Conservation (phyloP, 2,113 vertebrate genomes). For the Megaceryle torquata region DNA sequence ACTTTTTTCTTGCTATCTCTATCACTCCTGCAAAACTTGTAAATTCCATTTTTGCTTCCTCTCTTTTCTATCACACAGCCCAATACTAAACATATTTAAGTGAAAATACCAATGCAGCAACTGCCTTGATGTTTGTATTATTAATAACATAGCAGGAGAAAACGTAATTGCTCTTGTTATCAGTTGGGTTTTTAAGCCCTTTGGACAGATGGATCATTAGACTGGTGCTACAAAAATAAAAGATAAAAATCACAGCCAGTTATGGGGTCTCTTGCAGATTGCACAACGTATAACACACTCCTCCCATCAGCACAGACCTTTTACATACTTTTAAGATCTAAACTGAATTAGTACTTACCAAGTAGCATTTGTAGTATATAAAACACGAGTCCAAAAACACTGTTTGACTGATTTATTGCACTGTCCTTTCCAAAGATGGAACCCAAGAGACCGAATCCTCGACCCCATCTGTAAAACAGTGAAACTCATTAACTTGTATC, state of each 20-base stretch:
- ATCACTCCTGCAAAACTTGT: background rate
- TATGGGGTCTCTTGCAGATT: background rate
- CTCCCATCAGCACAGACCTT: background rate
- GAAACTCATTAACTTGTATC: conserved; percentile 58
- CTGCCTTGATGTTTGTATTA: background rate
- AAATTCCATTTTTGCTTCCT: background rate
- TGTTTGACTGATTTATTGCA: conserved; percentile 98
- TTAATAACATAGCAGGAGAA: background rate
- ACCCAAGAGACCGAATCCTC: conserved; percentile 96
- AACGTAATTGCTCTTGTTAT: background rate
- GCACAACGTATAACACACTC: background rate
- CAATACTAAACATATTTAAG: background rate
- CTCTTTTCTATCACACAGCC: background rate
- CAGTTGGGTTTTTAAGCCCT: background rate
- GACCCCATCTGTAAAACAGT: conserved; percentile 90
- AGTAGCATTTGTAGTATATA: conserved; percentile 98
- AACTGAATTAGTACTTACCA: conserved; percentile 80
- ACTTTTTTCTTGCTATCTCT: background rate
- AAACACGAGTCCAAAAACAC: conserved; percentile 96
- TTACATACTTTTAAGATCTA: background rate
- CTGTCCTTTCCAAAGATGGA: conserved; percentile 98
- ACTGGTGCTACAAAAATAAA: background rate
- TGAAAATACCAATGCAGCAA: background rate
- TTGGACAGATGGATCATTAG: background rate
- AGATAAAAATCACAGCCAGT: background rate